A percentile compares a stretch with the other conserved stretches of the same genome.
phyloP scores from a whole-genome alignment of 2,888 invertebrate species.

The Dasypolia templi region DNA sequence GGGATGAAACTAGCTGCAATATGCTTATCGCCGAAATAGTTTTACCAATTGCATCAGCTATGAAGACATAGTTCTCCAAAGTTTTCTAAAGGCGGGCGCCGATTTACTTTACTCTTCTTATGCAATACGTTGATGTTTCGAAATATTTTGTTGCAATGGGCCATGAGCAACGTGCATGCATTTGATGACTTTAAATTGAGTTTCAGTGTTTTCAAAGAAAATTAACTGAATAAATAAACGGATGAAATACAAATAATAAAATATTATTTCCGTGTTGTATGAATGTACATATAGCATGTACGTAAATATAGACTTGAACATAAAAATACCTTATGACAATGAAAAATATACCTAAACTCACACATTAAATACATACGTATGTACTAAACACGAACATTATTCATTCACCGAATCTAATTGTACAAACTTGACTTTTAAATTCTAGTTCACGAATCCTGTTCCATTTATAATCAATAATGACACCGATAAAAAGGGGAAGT shows the following conservation, averaged over 20 bases:
- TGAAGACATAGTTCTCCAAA: slow-evolving; percentile 34
- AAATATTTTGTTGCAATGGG: slow-evolving; percentile 43
- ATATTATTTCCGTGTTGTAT: slow-evolving; percentile 17
- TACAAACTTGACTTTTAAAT: slow-evolving; percentile 63
- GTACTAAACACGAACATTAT: background rate
- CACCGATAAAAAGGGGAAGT: slow-evolving; percentile 67
- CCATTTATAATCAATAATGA: slow-evolving; percentile 64
- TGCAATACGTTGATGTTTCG: slow-evolving; percentile 31
- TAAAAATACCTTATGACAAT: slow-evolving; percentile 5
- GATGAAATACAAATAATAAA: slow-evolving; percentile 15
- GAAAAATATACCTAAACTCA: background rate
- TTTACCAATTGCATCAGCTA: slow-evolving; percentile 31
- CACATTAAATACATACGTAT: background rate
- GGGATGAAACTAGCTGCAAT: background rate
- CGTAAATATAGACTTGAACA: background rate
- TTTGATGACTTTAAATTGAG: slow-evolving; percentile 35
- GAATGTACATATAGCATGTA: no score
- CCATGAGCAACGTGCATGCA: slow-evolving; percentile 41
- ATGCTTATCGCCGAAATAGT: slow-evolving; percentile 23
- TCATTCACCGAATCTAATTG: slow-evolving; percentile 27
- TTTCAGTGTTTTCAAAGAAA: slow-evolving; percentile 22
- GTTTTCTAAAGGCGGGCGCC: slow-evolving; percentile 25
- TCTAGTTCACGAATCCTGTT: slow-evolving; percentile 64
- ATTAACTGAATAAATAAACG: slow-evolving; percentile 20
- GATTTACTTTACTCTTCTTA: slow-evolving; percentile 21